These are phyloP conservation scores for Sebastes nivosus DNA, from an alignment of 2,797 vertebrate species.

Conservation along the genomic window DNA sequence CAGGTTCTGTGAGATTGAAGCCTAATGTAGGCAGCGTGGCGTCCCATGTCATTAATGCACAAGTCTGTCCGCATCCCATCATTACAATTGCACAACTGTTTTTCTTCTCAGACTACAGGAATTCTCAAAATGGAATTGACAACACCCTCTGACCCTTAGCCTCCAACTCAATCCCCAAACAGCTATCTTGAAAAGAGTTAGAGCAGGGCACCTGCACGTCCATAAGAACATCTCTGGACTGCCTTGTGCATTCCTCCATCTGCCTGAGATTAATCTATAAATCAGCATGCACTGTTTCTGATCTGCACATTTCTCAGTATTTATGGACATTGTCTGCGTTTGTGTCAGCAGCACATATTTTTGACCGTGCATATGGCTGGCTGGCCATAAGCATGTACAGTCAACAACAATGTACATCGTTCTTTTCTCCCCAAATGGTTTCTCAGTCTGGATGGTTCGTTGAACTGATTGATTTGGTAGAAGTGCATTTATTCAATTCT, in stretches of 20 bases:
- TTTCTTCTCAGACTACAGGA: constrained; percentile 13
- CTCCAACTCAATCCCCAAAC: constrained; percentile 39
- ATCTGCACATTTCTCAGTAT: constrained; percentile 35
- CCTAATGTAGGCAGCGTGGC: not conserved
- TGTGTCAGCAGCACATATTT: not conserved
- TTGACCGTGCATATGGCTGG: not conserved
- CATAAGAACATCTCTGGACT: constrained; percentile 31
- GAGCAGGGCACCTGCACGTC: constrained; percentile 14
- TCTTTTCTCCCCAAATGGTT: not conserved
- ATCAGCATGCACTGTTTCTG: constrained; percentile 32
- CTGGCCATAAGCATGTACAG: not conserved
- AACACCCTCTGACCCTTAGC: constrained; percentile 50
- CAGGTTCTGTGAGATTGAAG: not conserved
- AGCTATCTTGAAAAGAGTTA: constrained; percentile 28
- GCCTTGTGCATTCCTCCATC: constrained; percentile 44
- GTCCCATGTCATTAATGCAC: not conserved
- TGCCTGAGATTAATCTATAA: constrained; percentile 38
- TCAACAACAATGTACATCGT: not conserved
- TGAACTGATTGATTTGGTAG: not conserved
- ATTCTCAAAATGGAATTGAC: constrained; percentile 24
- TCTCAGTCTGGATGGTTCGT: not conserved
- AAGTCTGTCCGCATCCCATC: not conserved
- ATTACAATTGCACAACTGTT: not conserved
- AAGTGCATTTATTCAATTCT: not conserved
- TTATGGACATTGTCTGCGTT: constrained; percentile 23